Evolutionary conservation across 2,888 invertebrate species (phyloP), one percentile per base, ranked within the genome.

Genomic region (Diloba caeruleocephala): DNA sequence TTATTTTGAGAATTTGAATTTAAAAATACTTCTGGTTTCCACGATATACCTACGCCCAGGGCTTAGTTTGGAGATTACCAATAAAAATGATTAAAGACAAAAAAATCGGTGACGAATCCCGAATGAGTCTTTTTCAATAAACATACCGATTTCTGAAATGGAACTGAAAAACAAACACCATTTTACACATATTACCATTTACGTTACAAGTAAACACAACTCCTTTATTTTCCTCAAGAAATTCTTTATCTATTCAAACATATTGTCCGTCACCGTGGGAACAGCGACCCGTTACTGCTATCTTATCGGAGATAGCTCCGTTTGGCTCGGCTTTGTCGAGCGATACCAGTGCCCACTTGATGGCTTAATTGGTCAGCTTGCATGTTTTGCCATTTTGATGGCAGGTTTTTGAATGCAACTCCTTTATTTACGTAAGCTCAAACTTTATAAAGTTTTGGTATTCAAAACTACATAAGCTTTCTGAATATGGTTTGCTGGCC

Each of bases 221-320:
- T 62, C 46, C 62, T 62, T 71, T 71, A 71, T 57, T 74, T 63
- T 68, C 55, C 29, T 68, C 26, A 49, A 65, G 60, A 54, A 61
- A 75, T 59, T 52, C 54, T 67, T 75, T 75, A 71, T 76, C 56
- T 64, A 56, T 41, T 13, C 39, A 53, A 71, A 62, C 60, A 68
- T 58, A 71, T 56, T 69, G 66, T 73, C 54, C 46, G 59, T 59
- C 58, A 41, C 51, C 77, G 76, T 76, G 76, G 71, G 76, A 76
- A 73, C 63, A 55, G 53, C 56, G 64, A 44, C 54, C 69, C 58
- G 68, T 65, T 63, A 57, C 48, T 61, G 59, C 50, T 67, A 76
- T 78, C 76, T 78, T 78, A 76, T 78, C 76, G 29, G 7, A 50
- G 72, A 74, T 74, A 74, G 74, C 64, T 67, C 21, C 31, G 33